Evolutionary conservation across 2,113 vertebrate species (phyloP).

Genomic region (Zosterops lateralis): DNA sequence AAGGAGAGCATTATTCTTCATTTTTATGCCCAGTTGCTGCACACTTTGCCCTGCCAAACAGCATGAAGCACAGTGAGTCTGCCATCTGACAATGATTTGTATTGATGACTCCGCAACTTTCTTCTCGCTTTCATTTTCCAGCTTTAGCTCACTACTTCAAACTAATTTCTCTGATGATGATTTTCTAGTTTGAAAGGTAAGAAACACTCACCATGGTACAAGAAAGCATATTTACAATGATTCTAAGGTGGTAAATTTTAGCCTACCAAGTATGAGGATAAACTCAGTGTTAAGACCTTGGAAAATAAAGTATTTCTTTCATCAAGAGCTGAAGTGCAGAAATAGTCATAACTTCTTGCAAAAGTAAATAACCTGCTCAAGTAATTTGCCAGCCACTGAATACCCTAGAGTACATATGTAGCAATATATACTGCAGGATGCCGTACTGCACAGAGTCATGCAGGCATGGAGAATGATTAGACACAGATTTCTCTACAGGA

Average conservation of each 20-base stretch:
- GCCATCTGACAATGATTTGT: background rate
- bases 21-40: rapidly evolving
- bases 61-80: rapidly evolving
- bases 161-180: background rate
- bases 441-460: background rate
- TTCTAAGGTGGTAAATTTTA: background rate
- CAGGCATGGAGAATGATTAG: conserved; percentile 21
- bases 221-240: background rate
- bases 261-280: background rate
- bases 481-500: conserved; percentile 22
- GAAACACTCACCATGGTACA: background rate
- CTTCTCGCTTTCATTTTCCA: background rate
- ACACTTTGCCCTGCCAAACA: background rate
- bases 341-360: background rate
- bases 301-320: background rate
- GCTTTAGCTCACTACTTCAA: background rate
- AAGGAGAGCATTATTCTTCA: background rate
- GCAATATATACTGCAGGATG: conserved; percentile 1
- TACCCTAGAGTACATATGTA: background rate
- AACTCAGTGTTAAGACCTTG: background rate
- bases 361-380: background rate
- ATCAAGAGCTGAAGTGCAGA: background rate
- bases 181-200: background rate
- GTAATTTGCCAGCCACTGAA: background rate
- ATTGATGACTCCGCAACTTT: background rate